These are phyloP conservation scores for Tetranychus piercei DNA, from an alignment of 2,888 invertebrate genomes.

Conservation along the genomic window DNA sequence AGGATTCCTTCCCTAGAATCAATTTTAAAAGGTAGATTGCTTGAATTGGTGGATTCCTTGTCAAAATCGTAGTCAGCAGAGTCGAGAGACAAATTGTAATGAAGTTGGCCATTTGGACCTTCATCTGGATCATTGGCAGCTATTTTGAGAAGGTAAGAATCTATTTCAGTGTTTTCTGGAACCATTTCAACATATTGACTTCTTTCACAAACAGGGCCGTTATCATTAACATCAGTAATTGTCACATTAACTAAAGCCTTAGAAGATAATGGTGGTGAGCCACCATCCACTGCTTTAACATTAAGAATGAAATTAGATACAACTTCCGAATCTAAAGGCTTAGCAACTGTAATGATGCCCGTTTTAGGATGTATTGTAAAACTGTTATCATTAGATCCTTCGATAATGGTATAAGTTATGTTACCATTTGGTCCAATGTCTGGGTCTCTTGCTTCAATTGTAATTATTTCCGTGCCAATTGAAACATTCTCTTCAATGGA, in stretches of 20 bases:
- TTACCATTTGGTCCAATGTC: slow-evolving; percentile 22
- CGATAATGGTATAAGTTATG: not conserved
- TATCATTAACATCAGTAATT: slow-evolving; percentile 73
- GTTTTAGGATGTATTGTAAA: not conserved
- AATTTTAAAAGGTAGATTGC: not conserved
- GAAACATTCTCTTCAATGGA: slow-evolving; percentile 59
- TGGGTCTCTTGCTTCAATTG: slow-evolving; percentile 44
- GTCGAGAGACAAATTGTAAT: slow-evolving; percentile 35
- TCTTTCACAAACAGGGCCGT: slow-evolving; percentile 51
- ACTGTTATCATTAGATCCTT: not conserved
- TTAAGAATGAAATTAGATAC: slow-evolving; percentile 19
- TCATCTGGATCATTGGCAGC: slow-evolving; percentile 49
- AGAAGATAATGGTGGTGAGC: slow-evolving; percentile 38
- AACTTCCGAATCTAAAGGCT: not conserved
- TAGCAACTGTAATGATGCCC: not conserved
- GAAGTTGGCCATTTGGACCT: slow-evolving; percentile 40
- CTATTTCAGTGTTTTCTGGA: slow-evolving; percentile 48
- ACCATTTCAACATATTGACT: slow-evolving; percentile 52
- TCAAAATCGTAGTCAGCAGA: slow-evolving; percentile 9
- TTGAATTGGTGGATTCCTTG: not conserved
- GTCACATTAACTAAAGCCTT: slow-evolving; percentile 45
- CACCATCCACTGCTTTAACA: slow-evolving; percentile 45
- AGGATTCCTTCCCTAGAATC: not conserved
- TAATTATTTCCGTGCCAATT: slow-evolving; percentile 49
- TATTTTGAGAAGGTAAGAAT: slow-evolving; percentile 55